Percentiles rank a stretch among this genome's conserved stretches.
phyloP scores from a whole-genome alignment of 1,140 invertebrate genomes.

The Hycleus cichorii region DNA sequence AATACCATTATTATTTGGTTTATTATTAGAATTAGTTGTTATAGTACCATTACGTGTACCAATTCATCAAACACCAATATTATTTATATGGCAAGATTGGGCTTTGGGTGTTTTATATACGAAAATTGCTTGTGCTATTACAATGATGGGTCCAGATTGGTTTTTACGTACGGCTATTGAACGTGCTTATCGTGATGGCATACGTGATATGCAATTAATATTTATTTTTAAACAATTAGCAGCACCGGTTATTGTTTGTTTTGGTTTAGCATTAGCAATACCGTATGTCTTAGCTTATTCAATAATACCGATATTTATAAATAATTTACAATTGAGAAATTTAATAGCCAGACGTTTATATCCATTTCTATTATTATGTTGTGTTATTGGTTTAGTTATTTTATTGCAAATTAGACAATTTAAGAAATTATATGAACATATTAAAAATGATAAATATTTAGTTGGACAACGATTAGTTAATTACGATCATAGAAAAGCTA shows the following conservation, averaged over 20 bases:
- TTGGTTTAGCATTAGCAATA: slow-evolving; percentile 79
- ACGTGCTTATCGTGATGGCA: slow-evolving; percentile 81
- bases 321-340: slow-evolving; percentile 64
- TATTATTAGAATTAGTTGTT: slow-evolving; percentile 85
- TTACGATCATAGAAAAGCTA: slow-evolving; percentile 70
- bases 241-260: slow-evolving; percentile 78
- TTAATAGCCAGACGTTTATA: slow-evolving; percentile 83
- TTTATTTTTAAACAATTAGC: slow-evolving; percentile 81
- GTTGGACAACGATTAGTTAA: slow-evolving; percentile 92
- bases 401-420: slow-evolving; percentile 80
- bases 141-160: slow-evolving; percentile 98
- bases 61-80: slow-evolving; percentile 86
- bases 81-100: slow-evolving; percentile 97
- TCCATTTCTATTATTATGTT: slow-evolving; percentile 73
- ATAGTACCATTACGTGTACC: slow-evolving; percentile 90
- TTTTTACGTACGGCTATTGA: slow-evolving; percentile 84
- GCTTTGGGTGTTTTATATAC: slow-evolving; percentile 93
- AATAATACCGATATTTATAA: slow-evolving; percentile 72
- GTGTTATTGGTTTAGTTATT: slow-evolving; percentile 60
- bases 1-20: slow-evolving; percentile 86
- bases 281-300: slow-evolving; percentile 85
- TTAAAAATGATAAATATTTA: slow-evolving; percentile 98
- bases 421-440: slow-evolving; percentile 91
- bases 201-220: slow-evolving; percentile 83
- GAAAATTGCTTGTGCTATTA: slow-evolving; percentile 94